phyloP scores from a whole-genome alignment of 2,113 vertebrate species.

The Rutilus rutilus region DNA sequence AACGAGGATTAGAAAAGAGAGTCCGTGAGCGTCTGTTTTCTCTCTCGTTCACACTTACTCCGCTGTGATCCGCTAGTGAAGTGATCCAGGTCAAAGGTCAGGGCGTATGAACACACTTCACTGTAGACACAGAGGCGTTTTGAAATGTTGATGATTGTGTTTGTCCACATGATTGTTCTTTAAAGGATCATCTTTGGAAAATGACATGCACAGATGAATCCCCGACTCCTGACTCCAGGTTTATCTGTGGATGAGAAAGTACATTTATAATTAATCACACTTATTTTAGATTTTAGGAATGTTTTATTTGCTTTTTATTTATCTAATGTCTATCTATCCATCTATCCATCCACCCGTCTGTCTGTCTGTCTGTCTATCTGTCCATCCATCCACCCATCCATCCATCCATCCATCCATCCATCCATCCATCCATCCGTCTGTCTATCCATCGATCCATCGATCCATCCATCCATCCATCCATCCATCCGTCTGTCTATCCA shows the following conservation, averaged over 20 bases:
- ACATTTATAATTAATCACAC: not conserved
- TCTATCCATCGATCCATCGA: too few species aligned
- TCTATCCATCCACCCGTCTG: too few species aligned
- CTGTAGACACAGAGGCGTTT: not conserved
- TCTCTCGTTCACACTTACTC: not conserved
- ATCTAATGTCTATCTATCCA: not conserved
- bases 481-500: accelerated
- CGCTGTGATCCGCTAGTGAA: not conserved
- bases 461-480: too few species aligned
- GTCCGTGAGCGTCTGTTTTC: not conserved
- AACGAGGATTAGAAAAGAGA: slow-evolving; percentile 1
- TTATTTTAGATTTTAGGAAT: not conserved
- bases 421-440: too few species aligned
- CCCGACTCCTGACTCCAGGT: not conserved
- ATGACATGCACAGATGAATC: slow-evolving; percentile 23
- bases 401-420: too few species aligned
- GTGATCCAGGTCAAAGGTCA: not conserved
- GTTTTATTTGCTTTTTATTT: not conserved
- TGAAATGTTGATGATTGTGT: not conserved
- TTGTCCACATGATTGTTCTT: not conserved
- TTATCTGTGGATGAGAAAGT: not conserved
- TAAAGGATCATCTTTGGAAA: slow-evolving; percentile 16
- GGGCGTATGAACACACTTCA: not conserved
- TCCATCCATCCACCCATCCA: too few species aligned
- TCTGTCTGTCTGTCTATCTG: too few species aligned